Evolutionary conservation across 2,888 invertebrate species (phyloP), one percentile per base, ranked within the genome.

Genomic region (Furcula furcula): DNA sequence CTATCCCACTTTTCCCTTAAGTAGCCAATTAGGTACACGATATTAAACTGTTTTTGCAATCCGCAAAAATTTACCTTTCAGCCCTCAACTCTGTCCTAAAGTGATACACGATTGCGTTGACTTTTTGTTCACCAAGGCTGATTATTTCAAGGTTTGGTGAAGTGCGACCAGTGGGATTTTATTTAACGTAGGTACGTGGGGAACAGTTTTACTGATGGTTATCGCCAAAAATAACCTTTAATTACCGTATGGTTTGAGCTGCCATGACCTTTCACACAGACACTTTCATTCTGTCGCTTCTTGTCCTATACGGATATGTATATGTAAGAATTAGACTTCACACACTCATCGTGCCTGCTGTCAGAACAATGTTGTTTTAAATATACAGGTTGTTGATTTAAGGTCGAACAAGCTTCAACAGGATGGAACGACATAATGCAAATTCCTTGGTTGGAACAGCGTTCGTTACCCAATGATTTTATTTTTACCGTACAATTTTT

Each of bases 211-310:
- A 79, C 81, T 77, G 87, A 86, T 87, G 82, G 81, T 80, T 86
- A 87, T 87, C 87, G 77, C 77, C 82, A 84, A 85, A 87, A 86
- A 86, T 86, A 87, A 87, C 87, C 86, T 88, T 87, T 88, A 88
- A 88, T 88, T 88, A 86, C 85, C 72, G 78, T 79, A 80, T 81
- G 77, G 83, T 84, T 80, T 80, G 77, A 71, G 77, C 76, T 70
- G 65, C 87, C 87, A 77, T 88, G 88, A 88, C 87, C 87, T 87
- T 88, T 87, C 70, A 71, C 70, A 76, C 65, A 65, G 60, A 64
- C 74, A 76, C 76, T 71, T 71, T 69, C 68, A 65, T 55, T 67
- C 62, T 60, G 57, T 68, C 63, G 62, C 64, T 65, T 52, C 46
- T 62, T 48, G 53, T 57, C n/a, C n/a, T n/a, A 56, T 62, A 75